phyloP scores from a whole-genome alignment of 1,140 invertebrate genomes.

The Druon quercuslanigerum region DNA sequence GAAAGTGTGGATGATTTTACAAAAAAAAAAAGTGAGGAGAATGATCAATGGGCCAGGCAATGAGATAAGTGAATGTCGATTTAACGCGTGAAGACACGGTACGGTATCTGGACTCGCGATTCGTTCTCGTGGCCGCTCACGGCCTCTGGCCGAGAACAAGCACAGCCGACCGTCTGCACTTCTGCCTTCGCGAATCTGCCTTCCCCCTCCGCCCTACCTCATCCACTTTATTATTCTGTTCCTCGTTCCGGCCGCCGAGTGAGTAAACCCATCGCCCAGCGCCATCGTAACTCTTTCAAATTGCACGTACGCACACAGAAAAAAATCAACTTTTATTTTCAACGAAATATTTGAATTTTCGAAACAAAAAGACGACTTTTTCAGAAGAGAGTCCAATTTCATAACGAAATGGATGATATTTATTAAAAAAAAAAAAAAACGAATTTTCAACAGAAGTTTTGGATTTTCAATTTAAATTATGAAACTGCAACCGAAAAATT shows the following conservation, averaged over 20 bases:
- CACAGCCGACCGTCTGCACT: conserved; percentile 6
- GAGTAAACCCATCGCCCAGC: conserved; percentile 33
- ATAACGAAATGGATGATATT: no score
- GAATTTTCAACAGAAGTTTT: no score
- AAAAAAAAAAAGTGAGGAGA: neutral
- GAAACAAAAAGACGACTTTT: no score
- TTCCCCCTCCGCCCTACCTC: neutral
- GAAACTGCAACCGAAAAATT: no score
- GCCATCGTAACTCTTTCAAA: conserved; percentile 40
- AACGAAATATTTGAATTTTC: no score
- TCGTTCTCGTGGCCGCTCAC: neutral
- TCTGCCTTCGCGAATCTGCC: conserved; percentile 20
- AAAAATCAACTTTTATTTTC: neutral
- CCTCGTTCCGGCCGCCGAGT: conserved; percentile 12
- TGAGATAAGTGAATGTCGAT: conserved; percentile 22
- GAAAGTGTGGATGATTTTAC: neutral
- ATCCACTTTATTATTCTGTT: conserved; percentile 7
- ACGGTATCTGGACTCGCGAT: neutral
- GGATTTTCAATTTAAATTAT: no score
- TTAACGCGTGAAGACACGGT: neutral
- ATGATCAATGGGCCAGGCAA: neutral
- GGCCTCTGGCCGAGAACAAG: conserved; percentile 18
- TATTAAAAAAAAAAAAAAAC: no score
- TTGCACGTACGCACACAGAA: conserved; percentile 38
- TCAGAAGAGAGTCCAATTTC: no score